Evolutionary conservation across 1,140 invertebrate species (phyloP).

Genomic region (Tigriopus japonicus): DNA sequence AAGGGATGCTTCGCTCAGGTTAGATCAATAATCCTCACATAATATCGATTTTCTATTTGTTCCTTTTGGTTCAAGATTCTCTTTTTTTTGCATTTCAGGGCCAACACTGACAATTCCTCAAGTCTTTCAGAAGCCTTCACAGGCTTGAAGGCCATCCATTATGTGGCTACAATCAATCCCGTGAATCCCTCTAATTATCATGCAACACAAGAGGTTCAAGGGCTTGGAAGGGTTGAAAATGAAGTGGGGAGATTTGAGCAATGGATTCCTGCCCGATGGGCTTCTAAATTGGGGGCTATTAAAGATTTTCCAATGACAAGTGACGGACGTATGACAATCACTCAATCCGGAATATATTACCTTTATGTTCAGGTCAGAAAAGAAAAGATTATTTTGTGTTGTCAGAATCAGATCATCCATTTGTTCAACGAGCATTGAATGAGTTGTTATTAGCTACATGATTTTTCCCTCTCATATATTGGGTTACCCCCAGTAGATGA

Average conservation of each 20-base stretch:
- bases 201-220: neutral
- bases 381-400: no score
- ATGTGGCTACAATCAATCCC: neutral
- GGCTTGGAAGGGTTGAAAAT: neutral
- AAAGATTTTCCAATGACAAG: neutral
- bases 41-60: no score
- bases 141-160: conserved; percentile 7
- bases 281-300: neutral
- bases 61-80: no score
- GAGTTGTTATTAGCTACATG: no score
- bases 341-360: conserved; percentile 1
- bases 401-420: no score
- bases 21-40: no score
- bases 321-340: neutral
- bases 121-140: neutral
- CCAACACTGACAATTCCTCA: neutral
- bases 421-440: no score
- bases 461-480: no score
- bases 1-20: no score
- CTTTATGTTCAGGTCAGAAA: conserved; percentile 4
- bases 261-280: neutral
- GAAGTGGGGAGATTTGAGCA: neutral
- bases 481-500: no score
- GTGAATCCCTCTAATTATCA: neutral
- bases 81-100: no score